phyloP scores from a whole-genome alignment of 2,113 vertebrate species.

The Agelaius tricolor region DNA sequence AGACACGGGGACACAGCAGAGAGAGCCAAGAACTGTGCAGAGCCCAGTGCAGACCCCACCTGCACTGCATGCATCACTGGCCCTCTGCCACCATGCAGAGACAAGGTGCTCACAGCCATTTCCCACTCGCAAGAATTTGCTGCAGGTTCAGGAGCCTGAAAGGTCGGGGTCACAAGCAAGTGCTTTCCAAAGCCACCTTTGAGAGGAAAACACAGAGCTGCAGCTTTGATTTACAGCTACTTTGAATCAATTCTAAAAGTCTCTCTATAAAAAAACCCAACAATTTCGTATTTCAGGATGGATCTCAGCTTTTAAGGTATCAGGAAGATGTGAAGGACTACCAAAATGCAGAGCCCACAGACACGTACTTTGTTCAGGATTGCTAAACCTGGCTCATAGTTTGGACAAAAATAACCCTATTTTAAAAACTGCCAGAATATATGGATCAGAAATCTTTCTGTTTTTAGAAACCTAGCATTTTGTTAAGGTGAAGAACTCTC shows the following conservation, averaged over 20 bases:
- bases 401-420: not conserved
- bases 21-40: not conserved
- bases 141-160: not conserved
- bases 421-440: not conserved
- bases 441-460: not conserved
- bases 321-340: not conserved
- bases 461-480: constrained; percentile 1
- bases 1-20: not conserved
- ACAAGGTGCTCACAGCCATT: accelerated
- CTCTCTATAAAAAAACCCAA: not conserved
- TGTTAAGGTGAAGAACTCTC: constrained; percentile 19
- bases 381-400: not conserved
- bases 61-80: not conserved
- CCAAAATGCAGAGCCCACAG: not conserved
- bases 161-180: not conserved
- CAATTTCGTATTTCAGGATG: not conserved
- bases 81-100: not conserved
- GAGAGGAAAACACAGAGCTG: not conserved
- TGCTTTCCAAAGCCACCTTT: not conserved
- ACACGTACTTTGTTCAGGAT: not conserved
- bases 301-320: not conserved
- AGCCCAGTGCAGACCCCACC: not conserved
- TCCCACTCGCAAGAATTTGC: not conserved
- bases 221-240: not conserved
- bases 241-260: not conserved